Percentiles rank a stretch among this genome's conserved stretches.
Evolutionary conservation across 2,113 vertebrate species (phyloP).

Genomic region (Lonchura striata): DNA sequence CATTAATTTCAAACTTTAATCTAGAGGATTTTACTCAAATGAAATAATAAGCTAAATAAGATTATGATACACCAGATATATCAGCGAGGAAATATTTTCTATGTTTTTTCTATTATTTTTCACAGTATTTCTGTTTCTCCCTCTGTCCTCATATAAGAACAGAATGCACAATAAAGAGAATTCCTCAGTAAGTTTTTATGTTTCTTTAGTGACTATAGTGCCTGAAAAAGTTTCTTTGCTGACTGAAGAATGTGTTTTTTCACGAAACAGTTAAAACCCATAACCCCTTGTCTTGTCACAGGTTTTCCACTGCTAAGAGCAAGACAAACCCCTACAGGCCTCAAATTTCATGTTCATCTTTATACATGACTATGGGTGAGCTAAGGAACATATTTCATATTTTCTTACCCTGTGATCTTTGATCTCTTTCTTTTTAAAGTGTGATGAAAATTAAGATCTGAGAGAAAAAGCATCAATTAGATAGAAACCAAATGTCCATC

Average conservation of each 20-base stretch:
- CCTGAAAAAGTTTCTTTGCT: background rate
- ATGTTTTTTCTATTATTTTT: background rate
- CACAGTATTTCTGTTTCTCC: background rate
- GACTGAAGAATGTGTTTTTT: background rate
- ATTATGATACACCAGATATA: background rate
- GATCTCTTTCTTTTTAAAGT: slow-evolving; percentile 14
- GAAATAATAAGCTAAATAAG: background rate
- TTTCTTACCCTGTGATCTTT: slow-evolving; percentile 11
- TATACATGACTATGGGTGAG: background rate
- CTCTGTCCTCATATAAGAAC: background rate
- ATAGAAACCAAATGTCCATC: background rate
- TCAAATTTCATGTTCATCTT: background rate
- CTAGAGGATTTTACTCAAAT: background rate
- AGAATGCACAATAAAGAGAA: background rate
- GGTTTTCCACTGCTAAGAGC: background rate
- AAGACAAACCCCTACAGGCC: background rate
- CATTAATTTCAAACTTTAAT: background rate
- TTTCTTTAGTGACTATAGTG: background rate
- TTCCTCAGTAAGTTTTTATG: background rate
- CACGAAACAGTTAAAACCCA: background rate
- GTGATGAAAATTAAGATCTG: slow-evolving; percentile 34
- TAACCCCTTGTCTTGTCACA: background rate
- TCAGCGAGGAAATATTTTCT: accelerated
- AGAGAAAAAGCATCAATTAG: slow-evolving; percentile 45
- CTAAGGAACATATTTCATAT: slow-evolving; percentile 2